Base-by-base conservation (phyloP, 2,888 invertebrate species). In the Chromoteleia sp. region DNA sequence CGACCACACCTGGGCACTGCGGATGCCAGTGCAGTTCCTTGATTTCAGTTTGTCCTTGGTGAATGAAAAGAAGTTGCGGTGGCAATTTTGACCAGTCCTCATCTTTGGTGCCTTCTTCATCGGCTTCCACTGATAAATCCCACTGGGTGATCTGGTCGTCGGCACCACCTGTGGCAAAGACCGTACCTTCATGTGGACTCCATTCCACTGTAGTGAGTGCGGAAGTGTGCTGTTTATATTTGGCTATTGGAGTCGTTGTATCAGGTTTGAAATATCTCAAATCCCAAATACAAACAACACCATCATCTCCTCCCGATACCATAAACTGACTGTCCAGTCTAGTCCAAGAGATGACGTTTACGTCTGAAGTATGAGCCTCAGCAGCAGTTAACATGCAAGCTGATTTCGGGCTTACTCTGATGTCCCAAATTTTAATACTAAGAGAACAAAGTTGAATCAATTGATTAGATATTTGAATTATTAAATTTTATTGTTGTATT, bases 11-110 rank as follows among this genome's bases (percentile, higher is more conserved):
- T 0, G 98, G 96, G 83, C 99, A 94, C 93, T 99, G 99, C 21
- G 96, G 95, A 92, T 99, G 99, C 99, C 99, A 99, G 91, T 99
- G 99, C 29, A 99, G 92, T 93, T 99, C 99, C 91, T 99, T 99
- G 70, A 99, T 96, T 91, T 99, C 98, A 74, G 95, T 96, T 92
- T 99, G 99, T 43, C 99, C 99, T 93, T 98, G 98, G 91, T 99
- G 99, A 85, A 99, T 98, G 91, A 99, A 99, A 81, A 99, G 93
- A 54, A 99, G 92, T 91, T 99, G 99, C 0, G 99, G 98, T 21
- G 99, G 99, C 63, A 99, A 92, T 89, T 96, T 95, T 50, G 87
- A 85, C 36, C 90, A 61, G 82, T 86, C 91, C 81, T 48, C 86
- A 82, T 89, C 90, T 84, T 93, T 92, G 77, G 93, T 93, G 73